Evolutionary conservation across 2,888 invertebrate species (phyloP).

Genomic region (Cephus rjabovi): DNA sequence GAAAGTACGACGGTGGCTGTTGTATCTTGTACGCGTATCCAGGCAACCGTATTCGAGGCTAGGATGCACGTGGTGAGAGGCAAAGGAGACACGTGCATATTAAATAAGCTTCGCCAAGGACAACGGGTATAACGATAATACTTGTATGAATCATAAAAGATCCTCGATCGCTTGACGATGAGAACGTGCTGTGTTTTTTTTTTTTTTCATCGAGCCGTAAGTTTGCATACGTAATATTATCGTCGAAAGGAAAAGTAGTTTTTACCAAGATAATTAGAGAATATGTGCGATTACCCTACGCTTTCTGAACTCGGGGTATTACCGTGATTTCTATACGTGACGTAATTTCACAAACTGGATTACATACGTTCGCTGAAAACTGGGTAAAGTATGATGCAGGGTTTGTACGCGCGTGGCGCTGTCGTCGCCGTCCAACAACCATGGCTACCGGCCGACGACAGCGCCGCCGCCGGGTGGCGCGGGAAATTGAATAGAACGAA

Average conservation of each 20-base stretch:
- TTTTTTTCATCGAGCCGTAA: not conserved
- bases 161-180: not conserved
- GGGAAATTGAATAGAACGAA: not conserved
- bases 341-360: slow-evolving; percentile 36
- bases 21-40: not conserved
- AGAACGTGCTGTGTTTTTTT: not conserved
- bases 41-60: not conserved
- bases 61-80: not conserved
- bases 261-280: slow-evolving; percentile 27
- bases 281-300: slow-evolving; percentile 47
- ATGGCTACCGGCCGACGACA: not conserved
- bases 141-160: not conserved
- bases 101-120: not conserved
- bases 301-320: slow-evolving; percentile 54
- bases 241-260: not conserved
- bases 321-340: slow-evolving; percentile 52
- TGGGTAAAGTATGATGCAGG: not conserved
- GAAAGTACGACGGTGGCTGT: not conserved
- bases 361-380: not conserved
- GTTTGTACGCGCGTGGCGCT: not conserved
- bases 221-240: not conserved
- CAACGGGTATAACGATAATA: not conserved
- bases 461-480: not conserved
- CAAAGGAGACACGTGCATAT: not conserved
- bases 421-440: not conserved